Base-by-base conservation (phyloP, 1,140 invertebrate species). In the Cotesia glomerata region DNA sequence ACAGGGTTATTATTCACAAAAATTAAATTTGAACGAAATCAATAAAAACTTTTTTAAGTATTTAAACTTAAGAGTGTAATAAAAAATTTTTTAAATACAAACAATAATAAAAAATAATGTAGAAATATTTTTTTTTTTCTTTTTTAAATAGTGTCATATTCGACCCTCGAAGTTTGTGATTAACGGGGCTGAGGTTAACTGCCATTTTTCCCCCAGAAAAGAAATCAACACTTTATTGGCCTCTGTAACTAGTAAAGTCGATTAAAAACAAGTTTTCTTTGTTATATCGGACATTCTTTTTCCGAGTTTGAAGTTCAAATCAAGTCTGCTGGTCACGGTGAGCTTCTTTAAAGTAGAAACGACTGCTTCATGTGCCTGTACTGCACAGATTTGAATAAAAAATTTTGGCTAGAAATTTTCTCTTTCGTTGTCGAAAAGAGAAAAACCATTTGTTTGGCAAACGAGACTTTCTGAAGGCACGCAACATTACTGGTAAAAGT, bases 181-280 rank as follows among this genome's bases (percentile, higher is more conserved):
- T n/a, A 67, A 67, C 32, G 65, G 54, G 65, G 49, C 35, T 54
- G 18, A 51, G 49, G 49, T 67, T 51, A 67, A 67, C 51, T n/a
- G 65, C 52, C 54, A 67, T 35, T 16, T 67, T 52, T 67, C 54
- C 26, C 45, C 18, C 26, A 8, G n/a, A n/a, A 14, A 35, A 32
- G 16, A 51, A 59, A 72, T n/a, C 78, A 82, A 85, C 81, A 85
- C 81, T 87, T 86, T 75, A 82, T 79, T 84, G 85, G 84, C 84
- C 79, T 87, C 84, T 87, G 11, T 45, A 87, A 87, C 84, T 84
- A 83, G 79, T 82, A 87, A 87, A 87, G 84, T 85, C 83, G 79
- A 87, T 87, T 87, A 87, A 85, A 87, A 82, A n/a, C n/a, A 75
- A 67, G 65, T 51, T 32, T 18, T n/a, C 45, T n/a, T n/a, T 14